These are phyloP conservation scores for Rhadina sibilatrix DNA, from an alignment of 2,113 vertebrate species.

Conservation along the genomic window DNA sequence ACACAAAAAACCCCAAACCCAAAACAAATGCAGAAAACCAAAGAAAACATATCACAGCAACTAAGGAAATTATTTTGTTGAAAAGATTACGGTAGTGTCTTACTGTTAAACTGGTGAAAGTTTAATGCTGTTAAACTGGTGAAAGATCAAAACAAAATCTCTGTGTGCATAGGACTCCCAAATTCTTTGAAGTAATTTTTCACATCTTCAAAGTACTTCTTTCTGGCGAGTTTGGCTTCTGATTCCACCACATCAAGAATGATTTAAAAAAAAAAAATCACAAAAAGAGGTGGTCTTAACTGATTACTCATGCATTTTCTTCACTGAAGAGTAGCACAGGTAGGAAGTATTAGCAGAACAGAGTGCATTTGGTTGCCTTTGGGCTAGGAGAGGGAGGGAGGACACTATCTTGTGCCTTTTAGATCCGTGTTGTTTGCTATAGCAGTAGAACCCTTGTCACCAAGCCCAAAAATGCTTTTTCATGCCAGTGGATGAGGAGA, in stretches of 20 bases:
- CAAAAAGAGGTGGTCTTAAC: background rate
- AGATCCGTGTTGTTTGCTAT: background rate
- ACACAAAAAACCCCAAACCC: fast-evolving
- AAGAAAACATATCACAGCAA: background rate
- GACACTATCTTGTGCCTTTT: background rate
- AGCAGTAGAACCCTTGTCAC: background rate
- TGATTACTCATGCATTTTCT: background rate
- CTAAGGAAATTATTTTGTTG: background rate
- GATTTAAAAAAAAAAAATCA: background rate
- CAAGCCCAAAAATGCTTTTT: background rate
- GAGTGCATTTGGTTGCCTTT: background rate
- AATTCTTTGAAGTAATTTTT: background rate
- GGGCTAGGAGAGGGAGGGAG: background rate
- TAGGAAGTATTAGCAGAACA: fast-evolving
- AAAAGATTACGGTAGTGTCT: background rate
- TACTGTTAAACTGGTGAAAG: background rate
- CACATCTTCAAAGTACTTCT: background rate
- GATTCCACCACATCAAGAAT: background rate
- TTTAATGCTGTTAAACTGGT: background rate
- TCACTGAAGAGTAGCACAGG: background rate
- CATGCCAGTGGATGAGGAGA: background rate
- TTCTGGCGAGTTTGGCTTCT: background rate
- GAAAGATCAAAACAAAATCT: background rate
- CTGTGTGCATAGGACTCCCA: background rate
- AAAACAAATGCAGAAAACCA: background rate